Base-by-base conservation (phyloP, 2,888 invertebrate genomes). In the Maniola hyperantus region DNA sequence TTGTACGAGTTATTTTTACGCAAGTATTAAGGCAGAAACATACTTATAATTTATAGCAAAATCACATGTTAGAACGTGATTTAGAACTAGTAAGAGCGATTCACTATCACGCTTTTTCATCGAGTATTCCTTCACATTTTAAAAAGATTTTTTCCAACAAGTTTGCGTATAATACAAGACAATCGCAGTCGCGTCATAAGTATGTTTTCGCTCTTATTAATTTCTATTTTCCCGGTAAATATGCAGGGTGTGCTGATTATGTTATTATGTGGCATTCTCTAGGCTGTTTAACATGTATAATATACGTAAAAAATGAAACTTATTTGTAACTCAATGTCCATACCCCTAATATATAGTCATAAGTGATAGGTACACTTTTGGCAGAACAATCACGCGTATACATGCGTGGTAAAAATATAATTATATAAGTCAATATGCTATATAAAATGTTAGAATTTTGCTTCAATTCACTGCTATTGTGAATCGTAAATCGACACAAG, bases 211-310 rank as follows among this genome's bases (percentile, higher is more conserved):
- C 0, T 5, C n/a, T 44, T 44, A 44, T 13, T 13, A 6, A 44
- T 44, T n/a, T 44, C n/a, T n/a, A 6, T 36, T 57, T 57, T 18
- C 36, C 55, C 39, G 55, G 55, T 39, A 11, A 57, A 57, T 13
- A 57, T 18, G 13, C 39, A 57, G 57, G 57, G 57, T 57, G 18
- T 57, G 39, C 20, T 42, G 13, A 55, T 20, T 15, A 7, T 10
- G 4, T 20, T 54, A 53, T 15, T 46, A 42, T 0, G 42, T 42
- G 2, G 13, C 13, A 42, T 48, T 10, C 11, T 13, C 26, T 6
- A 36, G 54, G 33, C 6, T 42, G 13, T 20, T 18, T 57, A 34
- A 55, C 54, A 13, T 42, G 13, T 39, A 6, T 20, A n/a, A n/a
- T 20, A 13, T 42, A 13, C 8, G 6, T 34, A n/a, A 15, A 36